Percentiles rank a stretch among this genome's conserved stretches.
Conservation (phyloP, 1,140 invertebrate species). For the Portunus trituberculatus region DNA sequence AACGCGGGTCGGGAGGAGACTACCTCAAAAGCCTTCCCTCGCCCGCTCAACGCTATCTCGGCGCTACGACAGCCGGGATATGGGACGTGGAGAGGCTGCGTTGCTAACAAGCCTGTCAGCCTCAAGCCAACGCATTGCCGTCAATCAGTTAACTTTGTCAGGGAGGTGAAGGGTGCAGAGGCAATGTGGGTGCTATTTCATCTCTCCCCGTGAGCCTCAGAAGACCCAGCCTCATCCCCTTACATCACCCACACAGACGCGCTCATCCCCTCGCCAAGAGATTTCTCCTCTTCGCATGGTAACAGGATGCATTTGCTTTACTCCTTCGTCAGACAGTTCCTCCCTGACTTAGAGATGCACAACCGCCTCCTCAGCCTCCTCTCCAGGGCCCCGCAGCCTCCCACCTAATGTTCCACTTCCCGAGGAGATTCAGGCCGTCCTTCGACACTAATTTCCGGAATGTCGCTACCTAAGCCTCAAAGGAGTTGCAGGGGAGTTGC, state of each 20-base stretch:
- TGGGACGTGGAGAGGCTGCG: background rate
- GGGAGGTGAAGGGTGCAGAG: background rate
- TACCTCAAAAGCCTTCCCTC: no score
- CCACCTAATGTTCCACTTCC: slow-evolving; percentile 7
- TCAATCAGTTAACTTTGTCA: slow-evolving; percentile 12
- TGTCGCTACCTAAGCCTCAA: background rate
- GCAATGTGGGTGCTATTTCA: background rate
- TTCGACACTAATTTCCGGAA: slow-evolving; percentile 12
- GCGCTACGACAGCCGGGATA: background rate
- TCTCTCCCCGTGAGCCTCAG: background rate
- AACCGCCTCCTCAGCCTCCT: background rate
- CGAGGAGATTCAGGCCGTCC: background rate
- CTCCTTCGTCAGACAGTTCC: background rate
- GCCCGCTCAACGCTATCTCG: background rate
- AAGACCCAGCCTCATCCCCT: background rate
- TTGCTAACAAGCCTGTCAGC: slow-evolving; percentile 9
- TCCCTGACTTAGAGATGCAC: background rate
- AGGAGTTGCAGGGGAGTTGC: background rate
- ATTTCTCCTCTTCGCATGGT: background rate
- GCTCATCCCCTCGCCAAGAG: background rate
- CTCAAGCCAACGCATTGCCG: background rate
- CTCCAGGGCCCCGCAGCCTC: background rate
- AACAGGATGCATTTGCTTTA: background rate
- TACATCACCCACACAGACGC: background rate
- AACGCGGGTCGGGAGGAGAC: no score